These are phyloP conservation scores for Potamilus streckersoni DNA, from an alignment of 1,140 invertebrate species.

Conservation along the genomic window DNA sequence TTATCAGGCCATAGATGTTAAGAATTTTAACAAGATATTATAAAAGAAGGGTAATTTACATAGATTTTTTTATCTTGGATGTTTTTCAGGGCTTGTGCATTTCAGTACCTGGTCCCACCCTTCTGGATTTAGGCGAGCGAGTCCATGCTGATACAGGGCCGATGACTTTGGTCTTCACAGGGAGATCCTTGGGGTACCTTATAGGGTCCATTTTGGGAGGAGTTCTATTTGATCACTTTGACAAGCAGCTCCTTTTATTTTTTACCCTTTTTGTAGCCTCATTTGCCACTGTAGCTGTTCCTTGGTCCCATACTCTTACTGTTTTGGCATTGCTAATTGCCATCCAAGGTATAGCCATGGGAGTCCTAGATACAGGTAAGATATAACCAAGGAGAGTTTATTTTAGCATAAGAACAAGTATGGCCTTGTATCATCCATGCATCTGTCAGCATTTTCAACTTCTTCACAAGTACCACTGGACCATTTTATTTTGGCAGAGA, in stretches of 20 bases:
- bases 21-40: too few relatives aligned
- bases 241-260: slow-evolving; percentile 58
- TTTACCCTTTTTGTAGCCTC: slow-evolving; percentile 53
- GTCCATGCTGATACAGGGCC: slow-evolving; percentile 52
- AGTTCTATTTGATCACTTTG: slow-evolving; percentile 64
- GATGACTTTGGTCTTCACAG: slow-evolving; percentile 62
- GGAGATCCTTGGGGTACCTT: slow-evolving; percentile 63
- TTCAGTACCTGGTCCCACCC: slow-evolving; percentile 68
- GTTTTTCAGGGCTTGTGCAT: slow-evolving; percentile 66
- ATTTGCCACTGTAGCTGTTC: slow-evolving; percentile 54
- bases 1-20: too few relatives aligned
- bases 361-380: slow-evolving; percentile 67
- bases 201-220: slow-evolving; percentile 61
- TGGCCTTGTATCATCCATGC: too few relatives aligned
- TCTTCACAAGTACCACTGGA: too few relatives aligned
- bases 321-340: slow-evolving; percentile 59
- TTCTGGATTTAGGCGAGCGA: slow-evolving; percentile 61
- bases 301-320: slow-evolving; percentile 55
- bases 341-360: slow-evolving; percentile 65
- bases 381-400: neutral
- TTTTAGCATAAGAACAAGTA: too few relatives aligned
- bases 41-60: too few relatives aligned
- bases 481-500: too few relatives aligned
- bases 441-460: too few relatives aligned
- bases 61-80: neutral